Percentiles rank a stretch among this genome's conserved stretches.
phyloP scores from a whole-genome alignment of 2,113 vertebrate genomes.

The Isurus oxyrinchus region DNA sequence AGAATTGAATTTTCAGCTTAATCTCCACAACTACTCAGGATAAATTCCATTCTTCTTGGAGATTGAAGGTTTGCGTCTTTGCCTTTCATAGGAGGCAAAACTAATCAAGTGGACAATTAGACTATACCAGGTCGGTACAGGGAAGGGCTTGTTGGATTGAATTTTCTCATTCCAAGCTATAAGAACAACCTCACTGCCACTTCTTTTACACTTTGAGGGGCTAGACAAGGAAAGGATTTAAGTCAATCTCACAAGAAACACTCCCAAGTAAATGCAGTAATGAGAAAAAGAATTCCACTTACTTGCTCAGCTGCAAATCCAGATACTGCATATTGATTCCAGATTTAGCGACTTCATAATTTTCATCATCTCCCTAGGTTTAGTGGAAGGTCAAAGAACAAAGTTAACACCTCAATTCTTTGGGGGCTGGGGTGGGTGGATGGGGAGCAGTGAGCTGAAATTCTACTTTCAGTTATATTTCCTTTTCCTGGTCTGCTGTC shows the following conservation, averaged over 20 bases:
- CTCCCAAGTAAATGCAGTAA: conserved; percentile 18
- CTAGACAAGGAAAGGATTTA: neutral
- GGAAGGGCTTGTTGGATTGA: neutral
- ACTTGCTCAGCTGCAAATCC: conserved; percentile 83
- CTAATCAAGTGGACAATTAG: neutral
- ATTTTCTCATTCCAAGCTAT: neutral
- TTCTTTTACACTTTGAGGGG: neutral
- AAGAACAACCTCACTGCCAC: neutral
- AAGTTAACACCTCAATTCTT: neutral
- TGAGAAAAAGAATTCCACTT: conserved; percentile 48
- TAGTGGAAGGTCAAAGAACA: neutral
- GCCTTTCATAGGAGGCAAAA: neutral
- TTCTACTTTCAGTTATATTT: neutral
- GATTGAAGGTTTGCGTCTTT: neutral
- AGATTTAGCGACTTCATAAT: conserved; percentile 84
- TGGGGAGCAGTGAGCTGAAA: neutral
- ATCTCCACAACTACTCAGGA: neutral
- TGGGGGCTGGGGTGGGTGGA: too few species aligned
- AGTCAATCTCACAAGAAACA: neutral
- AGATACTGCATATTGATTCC: conserved; percentile 75
- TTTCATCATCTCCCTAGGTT: conserved; percentile 82
- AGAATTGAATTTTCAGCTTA: neutral
- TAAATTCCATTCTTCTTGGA: neutral
- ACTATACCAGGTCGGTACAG: neutral
- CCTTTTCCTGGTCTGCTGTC: neutral